Percentiles rank a stretch among this genome's conserved stretches.
Conservation (phyloP, 2,888 invertebrate species). For the Megalurothrips usitatus region DNA sequence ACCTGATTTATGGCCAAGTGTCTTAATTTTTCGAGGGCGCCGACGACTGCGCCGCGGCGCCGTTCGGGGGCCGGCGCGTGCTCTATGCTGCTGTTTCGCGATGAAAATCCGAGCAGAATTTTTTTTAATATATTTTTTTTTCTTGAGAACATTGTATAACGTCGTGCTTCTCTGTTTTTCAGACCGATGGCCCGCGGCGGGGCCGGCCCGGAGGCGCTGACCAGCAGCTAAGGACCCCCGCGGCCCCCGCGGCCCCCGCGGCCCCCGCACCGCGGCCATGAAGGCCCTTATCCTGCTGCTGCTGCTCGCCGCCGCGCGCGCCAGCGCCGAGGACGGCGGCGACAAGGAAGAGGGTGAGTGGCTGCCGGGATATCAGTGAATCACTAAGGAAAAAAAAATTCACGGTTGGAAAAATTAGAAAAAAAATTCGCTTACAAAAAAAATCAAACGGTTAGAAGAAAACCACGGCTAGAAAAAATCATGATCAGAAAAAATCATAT, state of each 20-base stretch:
- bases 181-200: neutral
- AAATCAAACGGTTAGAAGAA: neutral
- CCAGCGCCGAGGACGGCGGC: neutral
- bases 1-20: neutral
- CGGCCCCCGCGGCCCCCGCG: neutral
- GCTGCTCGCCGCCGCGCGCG: neutral
- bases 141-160: neutral
- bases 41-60: no score
- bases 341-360: neutral
- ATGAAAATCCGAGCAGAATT: no score
- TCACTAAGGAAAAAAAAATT: neutral
- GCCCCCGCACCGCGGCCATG: neutral
- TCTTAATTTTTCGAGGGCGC: neutral
- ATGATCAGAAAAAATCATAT: no score
- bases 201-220: neutral
- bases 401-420: neutral
- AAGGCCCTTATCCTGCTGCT: neutral
- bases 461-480: no score
- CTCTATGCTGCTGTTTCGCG: neutral
- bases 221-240: neutral
- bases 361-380: neutral
- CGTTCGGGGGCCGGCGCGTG: neutral
- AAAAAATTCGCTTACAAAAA: neutral
- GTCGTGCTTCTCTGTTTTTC: neutral
- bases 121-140: neutral